Percentiles rank a stretch among this genome's conserved stretches.
Evolutionary conservation across 2,888 invertebrate genomes (phyloP).

Genomic region (Calameuta idolon): DNA sequence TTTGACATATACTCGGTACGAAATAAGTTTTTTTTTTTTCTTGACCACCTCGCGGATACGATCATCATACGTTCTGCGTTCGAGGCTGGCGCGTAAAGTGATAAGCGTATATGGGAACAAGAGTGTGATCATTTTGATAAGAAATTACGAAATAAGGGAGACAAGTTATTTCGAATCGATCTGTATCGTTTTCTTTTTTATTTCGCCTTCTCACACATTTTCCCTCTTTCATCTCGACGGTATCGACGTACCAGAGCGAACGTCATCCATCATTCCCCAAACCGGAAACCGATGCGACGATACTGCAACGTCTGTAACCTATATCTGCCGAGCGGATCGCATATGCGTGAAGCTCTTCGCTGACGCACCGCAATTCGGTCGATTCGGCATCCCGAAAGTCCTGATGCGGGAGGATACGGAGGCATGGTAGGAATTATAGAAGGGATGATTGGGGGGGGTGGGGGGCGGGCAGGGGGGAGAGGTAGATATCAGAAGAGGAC

Average conservation of each 20-base stretch:
- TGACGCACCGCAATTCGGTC: neutral
- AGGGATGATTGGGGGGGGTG: neutral
- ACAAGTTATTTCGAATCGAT: neutral
- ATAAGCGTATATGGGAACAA: too few relatives aligned
- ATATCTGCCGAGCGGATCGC: neutral
- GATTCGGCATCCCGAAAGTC: neutral
- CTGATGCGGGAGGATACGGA: neutral
- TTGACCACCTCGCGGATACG: neutral
- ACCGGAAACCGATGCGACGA: neutral
- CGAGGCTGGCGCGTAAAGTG: accelerated
- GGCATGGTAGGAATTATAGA: neutral
- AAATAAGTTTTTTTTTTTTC: neutral
- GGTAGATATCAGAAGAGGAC: neutral
- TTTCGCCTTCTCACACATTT: neutral
- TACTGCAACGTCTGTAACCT: neutral
- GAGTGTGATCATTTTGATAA: too few relatives aligned
- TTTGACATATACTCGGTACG: neutral
- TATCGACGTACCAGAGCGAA: neutral
- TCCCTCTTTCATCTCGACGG: neutral
- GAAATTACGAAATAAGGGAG: neutral
- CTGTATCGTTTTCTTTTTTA: neutral
- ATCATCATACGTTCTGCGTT: too few relatives aligned
- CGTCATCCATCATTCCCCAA: neutral
- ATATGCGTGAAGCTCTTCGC: neutral
- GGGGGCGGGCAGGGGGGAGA: too few relatives aligned